Percentiles rank a stretch among this genome's conserved stretches.
These are phyloP conservation scores for Tragelaphus oryx DNA, from an alignment of 2,797 vertebrate genomes.

Conservation along the genomic window DNA sequence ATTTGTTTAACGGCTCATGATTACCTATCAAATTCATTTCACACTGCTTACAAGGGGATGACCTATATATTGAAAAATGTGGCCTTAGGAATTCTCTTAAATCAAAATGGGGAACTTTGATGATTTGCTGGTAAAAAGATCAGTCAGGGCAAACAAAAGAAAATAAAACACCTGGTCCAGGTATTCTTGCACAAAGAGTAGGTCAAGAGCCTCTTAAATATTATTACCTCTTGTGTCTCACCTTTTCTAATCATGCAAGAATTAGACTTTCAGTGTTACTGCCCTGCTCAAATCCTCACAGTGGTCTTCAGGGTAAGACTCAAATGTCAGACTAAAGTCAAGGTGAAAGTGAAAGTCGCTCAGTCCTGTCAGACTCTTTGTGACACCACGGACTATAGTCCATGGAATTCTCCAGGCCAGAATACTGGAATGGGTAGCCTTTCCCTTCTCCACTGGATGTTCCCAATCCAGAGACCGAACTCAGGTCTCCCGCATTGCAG, in stretches of 20 bases:
- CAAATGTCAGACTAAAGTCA: not conserved
- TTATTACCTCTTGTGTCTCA: not conserved
- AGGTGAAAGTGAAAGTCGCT: not conserved
- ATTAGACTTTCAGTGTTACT: not conserved
- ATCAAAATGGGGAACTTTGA: not conserved
- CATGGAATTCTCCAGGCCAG: not conserved
- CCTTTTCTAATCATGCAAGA: not conserved
- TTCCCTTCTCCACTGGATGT: not conserved
- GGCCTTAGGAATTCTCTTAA: not conserved
- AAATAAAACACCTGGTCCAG: not conserved
- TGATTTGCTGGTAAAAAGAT: not conserved
- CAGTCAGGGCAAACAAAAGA: not conserved
- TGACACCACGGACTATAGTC: not conserved
- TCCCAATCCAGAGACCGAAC: not conserved
- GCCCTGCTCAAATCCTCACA: conserved; percentile 3
- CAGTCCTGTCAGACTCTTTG: not conserved
- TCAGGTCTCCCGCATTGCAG: not conserved
- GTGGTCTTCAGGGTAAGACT: not conserved
- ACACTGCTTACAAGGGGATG: not conserved
- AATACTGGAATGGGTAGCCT: not conserved
- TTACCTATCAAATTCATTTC: conserved; percentile 13
- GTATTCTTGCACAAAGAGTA: not conserved
- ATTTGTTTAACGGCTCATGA: not conserved
- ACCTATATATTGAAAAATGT: not conserved
- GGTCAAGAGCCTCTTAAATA: not conserved